Base-by-base conservation (phyloP, 2,113 vertebrate genomes). In the Sylvia atricapilla region DNA sequence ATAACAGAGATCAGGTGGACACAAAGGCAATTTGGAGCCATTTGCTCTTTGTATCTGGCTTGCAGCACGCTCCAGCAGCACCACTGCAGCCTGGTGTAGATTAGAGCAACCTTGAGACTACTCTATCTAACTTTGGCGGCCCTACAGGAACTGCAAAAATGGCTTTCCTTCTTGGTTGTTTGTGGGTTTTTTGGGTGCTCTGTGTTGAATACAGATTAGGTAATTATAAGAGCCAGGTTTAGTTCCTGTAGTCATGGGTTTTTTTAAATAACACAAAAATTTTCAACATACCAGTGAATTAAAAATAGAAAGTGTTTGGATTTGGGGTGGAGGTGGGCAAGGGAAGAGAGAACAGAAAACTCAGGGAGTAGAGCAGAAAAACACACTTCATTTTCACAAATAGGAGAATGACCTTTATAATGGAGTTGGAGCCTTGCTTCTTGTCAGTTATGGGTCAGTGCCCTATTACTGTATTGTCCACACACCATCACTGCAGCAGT, bases 361-460 rank as follows among this genome's bases (percentile, higher is more conserved):
- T 89, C 49, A 13, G 49, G 31, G 70, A 89, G 41, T 15, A 87
- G 39, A 84, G n/a, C 6, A 79, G 74, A 93, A 94, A 74, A 92
- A 64, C 11, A 39, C 50, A 43, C 46, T 93, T 82, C 66, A 87
- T 93, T 91, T 89, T 87, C 87, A 74, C 70, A 87, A 89, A 84
- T 87, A 92, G 70, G 78, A 93, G 82, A 77, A 95, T 97, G 97
- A 95, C 97, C 96, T 95, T 95, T 91, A 82, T 56, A 90, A 94
- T 89, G 87, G 86, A 87, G 82, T 67, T 55, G 94, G 82, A 96
- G 91, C 92, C 82, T 95, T 97, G 96, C 83, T 95, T 97, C 96
- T 92, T 93, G 96, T 98, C 97, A 97, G 97, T 92, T 95, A 70
- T 82, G 84, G 89, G 89, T 91, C 94, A 93, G 52, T 91, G 95